Base-by-base conservation (phyloP, 2,888 invertebrate species). In the Rhingia campestris region DNA sequence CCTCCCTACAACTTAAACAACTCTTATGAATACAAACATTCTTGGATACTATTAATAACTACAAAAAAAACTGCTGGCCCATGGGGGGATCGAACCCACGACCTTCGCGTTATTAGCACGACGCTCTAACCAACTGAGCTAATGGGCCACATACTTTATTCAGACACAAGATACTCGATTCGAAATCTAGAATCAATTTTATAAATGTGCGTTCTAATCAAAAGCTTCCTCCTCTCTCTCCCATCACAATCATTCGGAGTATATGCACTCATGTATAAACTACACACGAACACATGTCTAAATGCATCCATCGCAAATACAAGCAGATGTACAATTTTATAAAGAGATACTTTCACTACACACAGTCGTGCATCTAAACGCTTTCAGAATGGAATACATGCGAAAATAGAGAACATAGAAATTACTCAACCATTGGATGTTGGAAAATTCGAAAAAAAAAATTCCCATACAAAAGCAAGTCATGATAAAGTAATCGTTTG, bases 21-120 rank as follows among this genome's bases (percentile, higher is more conserved):
- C 22, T n/a, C 22, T 22, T 22, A 2, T 2, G 1, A 22, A 22
- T 22, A 2, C 22, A 22, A 22, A 22, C 2, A 22, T 2, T 22
- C 22, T 22, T 22, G 1, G 22, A 22, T 6, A n/a, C 10, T 4
- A 10, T 3, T 9, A n/a, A 6, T 2, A 12, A 33, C n/a, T 4
- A 35, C 14, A 35, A 47, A 47, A 14, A 58, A 14, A 7, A 32
- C 7, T n/a, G 7, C 59, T 86, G 86, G 86, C 85, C 86, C 86
- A 86, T 82, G 86, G 85, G 86, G 81, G 85, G 86, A 86, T 86
- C 86, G 86, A 86, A 86, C 86, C 80, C 86, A 79, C 86, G 86
- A 86, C 86, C 86, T 86, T 86, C 86, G 86, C 86, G 86, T 86
- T 86, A 87, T 87, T 87, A 87, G 86, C 86, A 87, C 86, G 86